Evolutionary conservation across 2,797 vertebrate genomes (phyloP).

Genomic region (Neosalanx taihuensis): DNA sequence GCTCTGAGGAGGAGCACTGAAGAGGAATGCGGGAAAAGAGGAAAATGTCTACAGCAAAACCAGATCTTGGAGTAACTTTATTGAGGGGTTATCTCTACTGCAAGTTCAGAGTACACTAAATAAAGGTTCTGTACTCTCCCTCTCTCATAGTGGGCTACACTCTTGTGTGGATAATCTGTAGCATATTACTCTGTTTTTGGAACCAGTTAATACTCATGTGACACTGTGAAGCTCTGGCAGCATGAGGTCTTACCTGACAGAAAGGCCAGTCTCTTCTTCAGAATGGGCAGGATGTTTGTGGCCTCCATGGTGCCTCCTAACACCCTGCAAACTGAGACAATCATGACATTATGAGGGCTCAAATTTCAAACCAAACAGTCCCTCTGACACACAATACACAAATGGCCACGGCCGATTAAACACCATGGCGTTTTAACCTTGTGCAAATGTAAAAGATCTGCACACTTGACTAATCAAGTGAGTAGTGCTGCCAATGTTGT

Average conservation of each 20-base stretch:
- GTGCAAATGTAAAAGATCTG: constrained; percentile 29
- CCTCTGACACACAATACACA: background rate
- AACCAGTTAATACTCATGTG: background rate
- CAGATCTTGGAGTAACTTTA: background rate
- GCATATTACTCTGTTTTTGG: background rate
- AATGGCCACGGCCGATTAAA: constrained; percentile 26
- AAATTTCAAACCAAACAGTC: background rate
- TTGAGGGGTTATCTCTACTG: background rate
- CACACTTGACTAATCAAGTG: constrained; percentile 8
- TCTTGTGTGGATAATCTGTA: background rate
- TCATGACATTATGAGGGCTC: background rate
- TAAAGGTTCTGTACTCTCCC: background rate
- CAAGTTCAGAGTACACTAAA: background rate
- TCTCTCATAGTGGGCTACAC: background rate
- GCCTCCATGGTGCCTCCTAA: constrained; percentile 83
- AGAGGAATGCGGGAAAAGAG: background rate
- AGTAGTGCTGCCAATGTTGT: background rate
- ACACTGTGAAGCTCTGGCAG: background rate
- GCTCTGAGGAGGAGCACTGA: background rate
- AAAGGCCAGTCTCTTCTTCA: constrained; percentile 97
- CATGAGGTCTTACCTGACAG: constrained; percentile 83
- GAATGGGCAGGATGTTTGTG: constrained; percentile 84
- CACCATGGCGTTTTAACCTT: background rate
- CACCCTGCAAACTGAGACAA: constrained; percentile 50
- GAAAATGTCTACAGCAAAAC: constrained; percentile 1